These are phyloP conservation scores for Idris sp. DNA, from an alignment of 1,140 invertebrate species.

Conservation along the genomic window DNA sequence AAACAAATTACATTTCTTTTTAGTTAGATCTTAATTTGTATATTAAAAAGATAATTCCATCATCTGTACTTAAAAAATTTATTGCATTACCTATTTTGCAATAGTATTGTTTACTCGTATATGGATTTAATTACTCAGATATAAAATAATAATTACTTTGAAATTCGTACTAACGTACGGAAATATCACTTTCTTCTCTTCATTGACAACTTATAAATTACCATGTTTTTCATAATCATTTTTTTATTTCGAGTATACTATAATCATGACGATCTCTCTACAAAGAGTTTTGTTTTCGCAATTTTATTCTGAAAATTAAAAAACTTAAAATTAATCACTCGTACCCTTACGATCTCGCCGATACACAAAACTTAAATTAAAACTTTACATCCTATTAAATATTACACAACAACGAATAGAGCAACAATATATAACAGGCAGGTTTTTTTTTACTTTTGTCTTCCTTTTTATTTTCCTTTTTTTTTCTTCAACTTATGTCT, in stretches of 20 bases:
- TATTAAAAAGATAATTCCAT: no score
- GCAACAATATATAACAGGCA: constrained; percentile 69
- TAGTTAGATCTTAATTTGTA: no score
- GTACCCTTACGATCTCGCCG: constrained; percentile 29
- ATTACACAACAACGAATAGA: constrained; percentile 66
- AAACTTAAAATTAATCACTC: constrained; percentile 45
- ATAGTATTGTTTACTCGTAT: no score
- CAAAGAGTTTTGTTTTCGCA: constrained; percentile 27
- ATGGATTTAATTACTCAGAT: no score
- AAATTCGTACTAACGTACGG: no score
- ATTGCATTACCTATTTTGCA: no score
- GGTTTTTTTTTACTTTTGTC: constrained; percentile 3
- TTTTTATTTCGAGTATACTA: neutral
- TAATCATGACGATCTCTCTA: constrained; percentile 17
- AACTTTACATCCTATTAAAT: constrained; percentile 50
- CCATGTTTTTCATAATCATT: no score
- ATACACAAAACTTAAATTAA: constrained; percentile 44
- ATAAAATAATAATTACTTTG: no score
- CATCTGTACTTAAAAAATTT: no score
- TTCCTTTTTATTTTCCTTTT: constrained; percentile 11
- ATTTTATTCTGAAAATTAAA: constrained; percentile 11
- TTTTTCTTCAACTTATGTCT: constrained; percentile 64
- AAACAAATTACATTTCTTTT: no score
- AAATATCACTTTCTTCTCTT: no score
- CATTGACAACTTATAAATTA: no score